Evolutionary conservation across 1,140 invertebrate species (phyloP).

Genomic region (Lepidurus arcticus): DNA sequence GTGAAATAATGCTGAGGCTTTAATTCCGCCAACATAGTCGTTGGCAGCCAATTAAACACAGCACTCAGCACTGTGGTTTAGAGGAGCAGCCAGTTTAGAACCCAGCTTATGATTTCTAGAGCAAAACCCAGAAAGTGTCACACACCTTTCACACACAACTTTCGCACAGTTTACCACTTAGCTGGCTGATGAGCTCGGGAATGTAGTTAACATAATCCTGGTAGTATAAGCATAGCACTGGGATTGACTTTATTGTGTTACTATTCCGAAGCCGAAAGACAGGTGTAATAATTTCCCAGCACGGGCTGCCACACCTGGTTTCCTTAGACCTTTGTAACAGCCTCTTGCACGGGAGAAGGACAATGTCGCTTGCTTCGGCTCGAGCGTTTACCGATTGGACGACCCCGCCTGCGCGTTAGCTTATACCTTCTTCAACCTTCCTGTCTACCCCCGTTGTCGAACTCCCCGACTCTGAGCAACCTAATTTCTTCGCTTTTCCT

Average conservation of each 20-base stretch:
- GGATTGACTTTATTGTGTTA: background rate
- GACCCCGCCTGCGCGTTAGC: background rate
- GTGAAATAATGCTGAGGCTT: background rate
- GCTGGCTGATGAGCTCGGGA: too few relatives aligned
- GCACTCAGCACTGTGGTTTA: background rate
- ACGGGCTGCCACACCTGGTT: slow-evolving; percentile 11
- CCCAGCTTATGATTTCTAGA: background rate
- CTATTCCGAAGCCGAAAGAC: background rate
- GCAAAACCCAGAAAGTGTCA: too few relatives aligned
- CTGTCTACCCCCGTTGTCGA: background rate
- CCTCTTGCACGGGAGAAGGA: slow-evolving; percentile 5
- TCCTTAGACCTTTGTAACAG: slow-evolving; percentile 6
- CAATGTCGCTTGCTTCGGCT: slow-evolving; percentile 14
- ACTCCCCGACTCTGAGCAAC: background rate
- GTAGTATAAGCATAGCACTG: background rate
- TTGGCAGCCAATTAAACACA: background rate
- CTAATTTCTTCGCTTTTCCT: slow-evolving; percentile 3
- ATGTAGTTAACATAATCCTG: too few relatives aligned
- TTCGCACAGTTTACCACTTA: too few relatives aligned
- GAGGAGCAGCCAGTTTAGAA: background rate
- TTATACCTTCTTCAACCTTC: background rate
- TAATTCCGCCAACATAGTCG: background rate
- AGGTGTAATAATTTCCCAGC: background rate
- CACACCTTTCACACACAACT: too few relatives aligned
- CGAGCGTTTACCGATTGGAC: slow-evolving; percentile 13